Base-by-base conservation (phyloP, 1,140 invertebrate genomes). In the Colletes latitarsis region DNA sequence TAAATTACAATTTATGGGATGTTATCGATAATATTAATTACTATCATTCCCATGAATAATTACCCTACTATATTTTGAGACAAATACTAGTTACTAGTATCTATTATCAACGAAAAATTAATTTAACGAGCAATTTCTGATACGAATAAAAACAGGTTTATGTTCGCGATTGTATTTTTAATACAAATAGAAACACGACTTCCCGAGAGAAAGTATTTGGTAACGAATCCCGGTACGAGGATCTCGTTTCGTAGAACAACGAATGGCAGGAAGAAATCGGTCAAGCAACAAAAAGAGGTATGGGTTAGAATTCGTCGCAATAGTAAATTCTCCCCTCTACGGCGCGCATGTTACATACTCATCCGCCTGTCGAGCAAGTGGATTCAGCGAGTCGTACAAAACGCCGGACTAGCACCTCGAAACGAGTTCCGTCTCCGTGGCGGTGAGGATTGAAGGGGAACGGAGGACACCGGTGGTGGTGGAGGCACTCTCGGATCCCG, bases 331-430 rank as follows among this genome's bases (percentile, higher is more conserved):
- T 80, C 70, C 58, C 75, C 76, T 66, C 53, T 17, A 14, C n/a
- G 3, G 46, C 10, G 49, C 55, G 63, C 77, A 53, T 53, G 77
- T 66, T 74, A 74, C 69, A 53, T 82, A 70, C 76, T 84, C 82
- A 62, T 82, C 66, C 64, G 77, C 58, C 53, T 82, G 78, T 77
- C 82, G 69, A 53, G 86, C 86, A 89, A 87, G 85, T 87, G 85
- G 87, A 81, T 88, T 87, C 80, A 74, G 41, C 77, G 84, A 81
- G 81, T 86, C 77, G 81, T 79, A 85, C 80, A 86, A 89, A 87
- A 88, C 73, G 85, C 62, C 55, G 82, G 82, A 85, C 78, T 69
- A 84, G 86, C 83, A 66, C 77, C 82, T 88, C 85, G 83, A 82
- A 87, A 87, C 79, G 83, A 76, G 81, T 79, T 17, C 41, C 41